Evolutionary conservation across 2,888 invertebrate species (phyloP), one percentile per base, ranked within the genome.

Genomic region (Amblyjoppa proteus): DNA sequence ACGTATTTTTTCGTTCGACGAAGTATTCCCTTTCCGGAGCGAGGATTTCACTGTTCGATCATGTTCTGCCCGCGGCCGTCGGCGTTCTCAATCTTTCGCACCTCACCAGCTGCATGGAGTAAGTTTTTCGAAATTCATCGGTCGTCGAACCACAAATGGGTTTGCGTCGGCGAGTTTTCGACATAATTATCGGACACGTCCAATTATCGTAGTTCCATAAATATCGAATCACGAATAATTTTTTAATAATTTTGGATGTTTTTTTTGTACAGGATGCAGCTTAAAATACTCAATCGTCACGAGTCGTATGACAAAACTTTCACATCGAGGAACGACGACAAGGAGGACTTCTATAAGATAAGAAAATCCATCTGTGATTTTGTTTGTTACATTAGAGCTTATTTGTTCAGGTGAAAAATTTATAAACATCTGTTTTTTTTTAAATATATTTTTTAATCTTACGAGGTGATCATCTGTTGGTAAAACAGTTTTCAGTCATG

Each of bases 31-130:
- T 87, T 3, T 51, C 87, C 0, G 51, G 69, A n/a, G 56, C 58
- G 0, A 73, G 89, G n/a, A 53, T 91, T 20, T 81, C 88, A 41
- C 84, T 93, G 3, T 93, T 93, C 71, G 88, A 89, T 41, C 89
- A 81, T 16, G 79, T 77, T 31, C 58, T 90, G 61, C 89, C 92
- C 25, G 90, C 89, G n/a, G 79, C 92, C 0, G 89, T 88, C 51
- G 90, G 90, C 7, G 76, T 92, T 64, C 85, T 92, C 9, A 89
- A 92, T 82, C 85, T 93, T 5, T 89, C 91, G 45, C 93, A 93
- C 82, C 89, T 91, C 31, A 86, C 87, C 9, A 89, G 88, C 80
- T 92, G 91, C 84, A 89, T 91, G 88, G 90, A 91, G 93, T 93
- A 88, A 90, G 91, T 85, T 38, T 51, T 61, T 61, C 2, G 3